Evolutionary conservation across 2,888 invertebrate genomes (phyloP).

Genomic region (Limnephilus auricula): DNA sequence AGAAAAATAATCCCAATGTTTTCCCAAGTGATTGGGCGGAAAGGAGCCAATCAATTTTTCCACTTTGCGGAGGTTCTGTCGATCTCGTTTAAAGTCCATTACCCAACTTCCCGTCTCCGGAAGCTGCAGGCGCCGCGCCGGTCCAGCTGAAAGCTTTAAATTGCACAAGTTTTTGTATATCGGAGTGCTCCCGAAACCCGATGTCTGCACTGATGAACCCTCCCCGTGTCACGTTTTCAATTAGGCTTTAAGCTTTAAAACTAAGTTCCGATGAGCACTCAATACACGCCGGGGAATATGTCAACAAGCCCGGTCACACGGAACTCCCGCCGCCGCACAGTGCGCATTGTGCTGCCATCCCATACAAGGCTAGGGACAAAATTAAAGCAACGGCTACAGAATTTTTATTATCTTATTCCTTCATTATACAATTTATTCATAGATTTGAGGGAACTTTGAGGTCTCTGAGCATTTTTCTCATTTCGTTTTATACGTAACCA

Average conservation of each 20-base stretch:
- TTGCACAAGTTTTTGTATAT: conserved; percentile 56
- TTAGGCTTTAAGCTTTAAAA: conserved; percentile 61
- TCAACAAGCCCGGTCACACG: neutral
- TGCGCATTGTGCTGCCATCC: too few relatives aligned
- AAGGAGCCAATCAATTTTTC: conserved; percentile 38
- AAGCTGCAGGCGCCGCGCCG: conserved; percentile 54
- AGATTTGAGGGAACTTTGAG: too few relatives aligned
- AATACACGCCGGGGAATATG: conserved; percentile 41
- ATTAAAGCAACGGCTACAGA: too few relatives aligned
- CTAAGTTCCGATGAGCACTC: conserved; percentile 47
- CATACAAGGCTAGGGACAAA: too few relatives aligned
- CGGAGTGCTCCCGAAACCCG: conserved; percentile 40
- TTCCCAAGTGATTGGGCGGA: neutral
- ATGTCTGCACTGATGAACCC: conserved; percentile 44
- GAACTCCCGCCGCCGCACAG: neutral
- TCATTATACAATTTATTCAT: too few relatives aligned
- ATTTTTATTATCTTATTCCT: too few relatives aligned
- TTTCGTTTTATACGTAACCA: too few relatives aligned
- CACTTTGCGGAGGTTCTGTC: conserved; percentile 18
- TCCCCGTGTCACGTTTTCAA: conserved; percentile 61
- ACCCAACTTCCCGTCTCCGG: conserved; percentile 45
- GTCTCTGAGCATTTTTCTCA: too few relatives aligned
- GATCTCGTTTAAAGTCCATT: conserved; percentile 53
- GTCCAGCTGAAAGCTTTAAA: conserved; percentile 48
- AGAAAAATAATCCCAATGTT: neutral